These are phyloP conservation scores for Alosa sapidissima DNA, from an alignment of 2,797 vertebrate species.

Conservation along the genomic window DNA sequence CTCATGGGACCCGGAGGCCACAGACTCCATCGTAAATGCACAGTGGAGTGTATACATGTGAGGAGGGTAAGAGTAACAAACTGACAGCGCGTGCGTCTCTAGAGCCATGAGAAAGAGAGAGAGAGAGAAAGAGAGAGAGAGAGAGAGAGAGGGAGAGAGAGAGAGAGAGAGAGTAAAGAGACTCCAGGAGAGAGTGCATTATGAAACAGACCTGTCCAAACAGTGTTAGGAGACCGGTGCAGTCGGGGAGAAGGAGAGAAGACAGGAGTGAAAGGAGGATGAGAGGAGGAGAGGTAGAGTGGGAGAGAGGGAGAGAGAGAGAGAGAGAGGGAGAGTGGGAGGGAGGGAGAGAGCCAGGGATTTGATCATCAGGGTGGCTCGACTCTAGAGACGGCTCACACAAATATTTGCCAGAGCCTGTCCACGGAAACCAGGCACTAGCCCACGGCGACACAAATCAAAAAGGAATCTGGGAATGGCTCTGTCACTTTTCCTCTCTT, in stretches of 20 bases:
- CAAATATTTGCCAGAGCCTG: constrained; percentile 67
- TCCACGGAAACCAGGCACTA: constrained; percentile 44
- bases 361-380: constrained; percentile 33
- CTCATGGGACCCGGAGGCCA: constrained; percentile 20
- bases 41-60: constrained; percentile 50
- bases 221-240: not conserved
- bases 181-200: not conserved
- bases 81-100: constrained; percentile 31
- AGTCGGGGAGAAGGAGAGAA: not conserved
- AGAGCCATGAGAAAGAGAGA: constrained; percentile 18
- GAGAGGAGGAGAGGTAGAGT: constrained; percentile 1
- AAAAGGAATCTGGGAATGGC: constrained; percentile 37
- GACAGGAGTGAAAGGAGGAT: not conserved
- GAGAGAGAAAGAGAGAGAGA: constrained; percentile 30
- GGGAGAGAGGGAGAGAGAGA: not conserved
- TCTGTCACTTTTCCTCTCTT: not conserved
- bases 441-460: constrained; percentile 56
- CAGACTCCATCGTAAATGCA: constrained; percentile 33
- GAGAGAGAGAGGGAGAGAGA: not conserved
- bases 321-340: not conserved
- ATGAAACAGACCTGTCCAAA: constrained; percentile 36
- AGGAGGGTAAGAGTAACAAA: constrained; percentile 47
- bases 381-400: constrained; percentile 50
- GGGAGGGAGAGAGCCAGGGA: not conserved
- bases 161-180: not conserved